A percentile compares a stretch with the other conserved stretches of the same genome.
Evolutionary conservation across 2,113 vertebrate genomes (phyloP).

Genomic region (Brachypodius melanocephalos): DNA sequence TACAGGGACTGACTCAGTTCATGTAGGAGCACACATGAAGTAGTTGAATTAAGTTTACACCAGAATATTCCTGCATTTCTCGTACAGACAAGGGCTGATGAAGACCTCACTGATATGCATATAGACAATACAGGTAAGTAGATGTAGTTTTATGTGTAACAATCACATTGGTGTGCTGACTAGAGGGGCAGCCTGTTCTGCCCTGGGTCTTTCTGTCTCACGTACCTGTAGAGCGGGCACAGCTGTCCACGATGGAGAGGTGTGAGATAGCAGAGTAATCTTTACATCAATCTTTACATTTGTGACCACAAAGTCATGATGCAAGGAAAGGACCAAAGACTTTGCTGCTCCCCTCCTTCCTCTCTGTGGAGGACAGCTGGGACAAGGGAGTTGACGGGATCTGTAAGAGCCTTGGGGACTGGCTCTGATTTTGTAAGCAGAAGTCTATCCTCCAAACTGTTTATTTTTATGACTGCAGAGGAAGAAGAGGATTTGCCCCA

Average conservation of each 20-base stretch:
- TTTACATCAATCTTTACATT: neutral
- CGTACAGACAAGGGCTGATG: neutral
- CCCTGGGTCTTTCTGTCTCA: neutral
- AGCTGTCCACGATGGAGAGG: accelerated
- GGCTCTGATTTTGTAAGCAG: neutral
- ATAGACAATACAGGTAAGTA: accelerated
- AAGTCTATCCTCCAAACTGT: neutral
- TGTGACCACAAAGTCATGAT: neutral
- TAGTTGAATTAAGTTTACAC: neutral
- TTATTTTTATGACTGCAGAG: slow-evolving; percentile 2
- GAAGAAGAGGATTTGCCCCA: slow-evolving; percentile 40
- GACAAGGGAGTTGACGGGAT: neutral
- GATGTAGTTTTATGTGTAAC: neutral
- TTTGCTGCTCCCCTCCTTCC: neutral
- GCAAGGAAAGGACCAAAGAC: neutral
- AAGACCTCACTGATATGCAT: neutral
- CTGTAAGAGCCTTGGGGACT: neutral
- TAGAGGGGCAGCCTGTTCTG: neutral
- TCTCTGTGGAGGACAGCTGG: neutral
- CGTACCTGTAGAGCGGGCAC: neutral
- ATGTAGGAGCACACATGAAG: neutral
- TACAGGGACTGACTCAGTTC: neutral
- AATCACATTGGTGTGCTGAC: neutral
- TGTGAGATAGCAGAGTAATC: accelerated
- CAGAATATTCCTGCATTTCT: neutral